These are phyloP conservation scores for Epinephelus coioides DNA, from an alignment of 2,797 vertebrate species.

Conservation along the genomic window DNA sequence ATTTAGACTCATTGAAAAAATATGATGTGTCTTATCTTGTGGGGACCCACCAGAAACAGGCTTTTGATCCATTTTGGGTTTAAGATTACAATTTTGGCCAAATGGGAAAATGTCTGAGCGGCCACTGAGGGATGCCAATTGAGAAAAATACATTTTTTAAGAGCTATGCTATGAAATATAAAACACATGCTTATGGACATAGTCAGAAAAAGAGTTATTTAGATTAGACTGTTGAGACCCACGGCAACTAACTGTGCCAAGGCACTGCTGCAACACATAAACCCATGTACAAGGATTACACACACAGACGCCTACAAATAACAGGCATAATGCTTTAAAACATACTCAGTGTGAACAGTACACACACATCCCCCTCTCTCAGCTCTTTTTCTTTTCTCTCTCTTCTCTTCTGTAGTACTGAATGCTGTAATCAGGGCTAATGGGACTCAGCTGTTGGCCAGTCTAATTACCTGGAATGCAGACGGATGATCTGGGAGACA, in stretches of 20 bases:
- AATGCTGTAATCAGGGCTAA: slow-evolving; percentile 85
- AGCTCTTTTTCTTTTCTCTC: slow-evolving; percentile 22
- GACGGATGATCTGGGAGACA: slow-evolving; percentile 76
- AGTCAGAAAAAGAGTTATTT: slow-evolving; percentile 7
- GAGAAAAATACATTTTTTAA: slow-evolving; percentile 39
- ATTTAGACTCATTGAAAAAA: slow-evolving; percentile 33
- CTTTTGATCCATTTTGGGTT: slow-evolving; percentile 33
- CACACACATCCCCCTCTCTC: slow-evolving; percentile 19
- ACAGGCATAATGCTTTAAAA: slow-evolving; percentile 32
- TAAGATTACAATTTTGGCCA: slow-evolving; percentile 26
- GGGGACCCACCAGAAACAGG: slow-evolving; percentile 15
- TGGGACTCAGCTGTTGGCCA: slow-evolving; percentile 85
- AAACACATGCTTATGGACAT: slow-evolving; percentile 22
- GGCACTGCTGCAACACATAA: slow-evolving; percentile 11
- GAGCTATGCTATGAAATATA: slow-evolving; percentile 27
- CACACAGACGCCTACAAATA: slow-evolving; percentile 41
- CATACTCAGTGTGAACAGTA: slow-evolving; percentile 10
- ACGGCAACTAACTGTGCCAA: slow-evolving; percentile 5
- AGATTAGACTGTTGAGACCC: slow-evolving; percentile 8
- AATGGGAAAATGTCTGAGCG: slow-evolving; percentile 31
- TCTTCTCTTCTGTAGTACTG: slow-evolving; percentile 57
- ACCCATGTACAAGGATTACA: slow-evolving; percentile 23
- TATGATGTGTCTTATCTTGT: slow-evolving; percentile 27
- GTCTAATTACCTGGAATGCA: slow-evolving; percentile 87
- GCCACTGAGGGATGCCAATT: slow-evolving; percentile 18